A percentile compares a stretch with the other conserved stretches of the same genome.
These are phyloP conservation scores for Zaprionus camerounensis DNA, from an alignment of 1,140 invertebrate genomes.

Conservation along the genomic window DNA sequence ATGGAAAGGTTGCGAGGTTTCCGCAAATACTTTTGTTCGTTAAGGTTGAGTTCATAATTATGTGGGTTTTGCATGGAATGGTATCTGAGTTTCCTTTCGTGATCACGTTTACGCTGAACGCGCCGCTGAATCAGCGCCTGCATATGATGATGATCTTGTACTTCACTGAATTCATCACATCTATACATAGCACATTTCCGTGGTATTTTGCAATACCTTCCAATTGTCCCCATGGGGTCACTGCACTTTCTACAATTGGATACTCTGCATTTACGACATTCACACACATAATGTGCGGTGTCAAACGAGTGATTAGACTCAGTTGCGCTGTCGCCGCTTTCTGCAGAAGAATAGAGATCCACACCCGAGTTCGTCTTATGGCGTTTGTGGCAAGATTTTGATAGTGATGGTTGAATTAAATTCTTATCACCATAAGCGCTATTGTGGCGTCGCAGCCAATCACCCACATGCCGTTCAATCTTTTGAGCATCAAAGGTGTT, in stretches of 20 bases:
- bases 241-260: not conserved
- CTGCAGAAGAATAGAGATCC: not conserved
- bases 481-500: slow-evolving; percentile 72
- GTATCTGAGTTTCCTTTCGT: slow-evolving; percentile 31
- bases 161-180: slow-evolving; percentile 42
- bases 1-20: slow-evolving; percentile 53
- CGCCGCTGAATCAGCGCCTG: slow-evolving; percentile 47
- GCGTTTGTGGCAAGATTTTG: not conserved
- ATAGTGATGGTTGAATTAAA: not conserved
- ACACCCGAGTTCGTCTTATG: not conserved
- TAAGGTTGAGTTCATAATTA: slow-evolving; percentile 6
- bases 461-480: slow-evolving; percentile 71
- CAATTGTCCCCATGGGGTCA: too few species aligned
- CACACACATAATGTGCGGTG: slow-evolving; percentile 67
- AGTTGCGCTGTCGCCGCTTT: slow-evolving; percentile 39
- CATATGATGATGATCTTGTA: slow-evolving; percentile 63
- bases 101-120: slow-evolving; percentile 36
- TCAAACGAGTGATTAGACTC: slow-evolving; percentile 71
- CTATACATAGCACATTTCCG: slow-evolving; percentile 61
- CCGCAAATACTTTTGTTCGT: slow-evolving; percentile 49
- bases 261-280: slow-evolving; percentile 52
- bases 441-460: slow-evolving; percentile 68
- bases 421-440: slow-evolving; percentile 38
- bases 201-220: slow-evolving; percentile 15
- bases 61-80: slow-evolving; percentile 40